Evolutionary conservation across 2,113 vertebrate species (phyloP), one percentile per base, ranked within the genome.

Genomic region (Euleptes europaea): DNA sequence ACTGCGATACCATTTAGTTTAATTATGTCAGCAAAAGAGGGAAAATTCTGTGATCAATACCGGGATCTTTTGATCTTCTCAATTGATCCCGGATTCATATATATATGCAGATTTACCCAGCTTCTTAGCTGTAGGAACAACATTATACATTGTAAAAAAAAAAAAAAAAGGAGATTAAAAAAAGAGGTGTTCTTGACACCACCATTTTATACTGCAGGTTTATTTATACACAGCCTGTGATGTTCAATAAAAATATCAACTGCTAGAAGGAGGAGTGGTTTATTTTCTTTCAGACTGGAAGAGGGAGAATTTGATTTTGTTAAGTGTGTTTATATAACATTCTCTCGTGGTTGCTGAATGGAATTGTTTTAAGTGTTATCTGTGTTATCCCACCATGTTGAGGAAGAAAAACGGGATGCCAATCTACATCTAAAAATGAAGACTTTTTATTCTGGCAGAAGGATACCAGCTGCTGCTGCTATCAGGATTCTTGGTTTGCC

Each of bases 61-160:
- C n/a, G 40, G 28, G 66, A 69, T 44, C 23, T 51, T 78, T 84
- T 84, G 35, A 84, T 84, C 65, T 84, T 78, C 35, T 57, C 57
- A 47, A 84, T 70, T 78, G 83, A 84, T 84, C 83, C 47, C 7
- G 15, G 49, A 47, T 40, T 47, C 51, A 85, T 63, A 51, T 71
- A 51, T 71, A 85, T 79, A 70, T 63, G 66, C 38, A 72, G 75
- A 71, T 78, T 47, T 63, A 17, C 7, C 38, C 31, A 49, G 21
- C 8, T n/a, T 74, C 49, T 72, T 84, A 26, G 40, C 57, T 77
- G 49, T 23, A 44, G 17, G 28, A 65, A 78, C 3, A 66, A 12
- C 26, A 42, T 51, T 72, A 8, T 60, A 17, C 66, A 63, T 72
- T 35, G 49, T 79, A 71, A 60, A 78, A 54, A 72, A 1, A 19